phyloP scores from a whole-genome alignment of 2,797 vertebrate genomes.

The Perodicticus potto region DNA sequence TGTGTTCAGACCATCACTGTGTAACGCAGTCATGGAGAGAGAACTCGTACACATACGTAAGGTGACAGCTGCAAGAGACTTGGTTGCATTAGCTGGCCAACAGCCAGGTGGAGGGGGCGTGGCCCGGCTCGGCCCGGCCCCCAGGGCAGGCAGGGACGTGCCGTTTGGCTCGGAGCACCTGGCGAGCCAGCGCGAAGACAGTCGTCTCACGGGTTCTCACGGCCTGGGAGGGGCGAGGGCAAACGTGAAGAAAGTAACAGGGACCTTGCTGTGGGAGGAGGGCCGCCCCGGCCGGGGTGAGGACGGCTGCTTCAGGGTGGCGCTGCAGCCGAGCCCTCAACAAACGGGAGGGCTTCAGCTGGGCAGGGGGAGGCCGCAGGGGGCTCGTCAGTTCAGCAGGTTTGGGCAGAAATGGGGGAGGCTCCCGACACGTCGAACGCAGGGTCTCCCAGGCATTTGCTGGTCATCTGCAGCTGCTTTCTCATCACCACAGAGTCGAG shows the following conservation, averaged over 20 bases:
- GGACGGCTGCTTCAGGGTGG: background rate
- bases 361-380: background rate
- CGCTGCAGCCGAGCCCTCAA: background rate
- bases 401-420: background rate
- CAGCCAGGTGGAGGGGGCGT: background rate
- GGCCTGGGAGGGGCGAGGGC: background rate
- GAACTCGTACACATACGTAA: background rate
- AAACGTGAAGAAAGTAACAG: background rate
- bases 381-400: background rate
- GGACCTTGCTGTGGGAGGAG: background rate
- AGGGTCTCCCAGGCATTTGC: background rate
- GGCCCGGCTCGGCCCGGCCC: rapidly evolving
- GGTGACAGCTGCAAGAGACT: background rate
- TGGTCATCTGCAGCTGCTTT: background rate
- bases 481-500: too few relatives aligned
- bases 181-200: background rate
- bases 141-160: rapidly evolving
- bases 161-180: background rate
- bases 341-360: background rate
- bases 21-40: slow-evolving; percentile 9
- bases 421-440: background rate
- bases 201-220: background rate
- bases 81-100: slow-evolving; percentile 12
- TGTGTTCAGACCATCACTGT: background rate
- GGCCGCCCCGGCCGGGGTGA: background rate